Base-by-base conservation (phyloP, 2,113 vertebrate species). In the Chaetodon auriga region DNA sequence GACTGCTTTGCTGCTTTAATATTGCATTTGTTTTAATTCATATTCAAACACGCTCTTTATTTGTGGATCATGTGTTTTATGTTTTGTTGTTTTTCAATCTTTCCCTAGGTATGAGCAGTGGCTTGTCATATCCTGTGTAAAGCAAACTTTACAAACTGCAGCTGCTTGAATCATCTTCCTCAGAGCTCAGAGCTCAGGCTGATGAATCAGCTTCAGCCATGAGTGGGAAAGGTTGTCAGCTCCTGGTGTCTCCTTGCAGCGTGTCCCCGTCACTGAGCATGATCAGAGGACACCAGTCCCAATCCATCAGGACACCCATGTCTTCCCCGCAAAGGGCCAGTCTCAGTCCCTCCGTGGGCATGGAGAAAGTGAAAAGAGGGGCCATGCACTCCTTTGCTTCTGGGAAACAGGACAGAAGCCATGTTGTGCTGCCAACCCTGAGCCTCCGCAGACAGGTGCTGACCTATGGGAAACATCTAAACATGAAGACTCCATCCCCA, bases 221-320 rank as follows among this genome's bases (percentile, higher is more conserved):
- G 95, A 96, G 94, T 53, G 95, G 87, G 51, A 94, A 95, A 84
- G 84, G 92, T 15, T 95, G 94, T 70, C 94, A 96, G 79, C 93
- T 95, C 64, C 83, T 95, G 87, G 92, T 95, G 78, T 95, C 95
- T 62, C 93, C 94, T 0, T 92, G 90, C 61, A 79, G 69, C 16
- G 71, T 88, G 41, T 92, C 94, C 75, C 93, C 93, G 4, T 90
- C 94, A 4, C 66, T 94, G 51, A 89, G 90, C 55, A 83, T 93
- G 77, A 92, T 94, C 71, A 88, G 77, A 62, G 92, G 94, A 60
- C 95, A 94, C 68, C 92, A 92, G 85, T 25, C 90, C n/a, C 83
- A 94, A 41, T 87, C 91, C 53, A 87, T 95, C 85, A 90, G 89
- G 80, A 90, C 93, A 55, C 93, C 95, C 68, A 41, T 81, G 62